Evolutionary conservation across 2,888 invertebrate genomes (phyloP).

Genomic region (Maniola hyperantus): DNA sequence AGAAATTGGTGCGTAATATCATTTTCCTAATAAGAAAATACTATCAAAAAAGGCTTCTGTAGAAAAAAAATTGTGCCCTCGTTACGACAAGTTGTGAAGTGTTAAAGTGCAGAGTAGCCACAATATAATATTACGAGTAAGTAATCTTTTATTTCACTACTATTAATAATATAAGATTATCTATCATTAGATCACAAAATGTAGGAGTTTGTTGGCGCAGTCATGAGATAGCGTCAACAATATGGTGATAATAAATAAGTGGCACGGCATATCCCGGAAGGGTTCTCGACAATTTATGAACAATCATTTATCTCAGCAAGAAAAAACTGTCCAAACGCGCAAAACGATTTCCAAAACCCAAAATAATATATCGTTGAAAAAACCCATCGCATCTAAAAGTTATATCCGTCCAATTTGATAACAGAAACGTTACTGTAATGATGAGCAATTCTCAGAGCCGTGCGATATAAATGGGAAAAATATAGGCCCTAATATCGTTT

Average conservation of each 20-base stretch:
- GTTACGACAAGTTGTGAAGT: background rate
- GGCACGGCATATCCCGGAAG: background rate
- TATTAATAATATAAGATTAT: no score
- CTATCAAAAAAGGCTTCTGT: background rate
- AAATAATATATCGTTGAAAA: constrained; percentile 35
- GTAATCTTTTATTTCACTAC: no score
- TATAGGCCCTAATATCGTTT: constrained; percentile 32
- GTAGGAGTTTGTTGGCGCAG: no score
- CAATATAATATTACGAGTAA: no score
- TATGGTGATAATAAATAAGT: background rate
- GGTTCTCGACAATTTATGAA: constrained; percentile 14
- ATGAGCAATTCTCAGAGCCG: constrained; percentile 37
- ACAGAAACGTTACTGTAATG: constrained; percentile 37
- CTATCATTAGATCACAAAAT: no score
- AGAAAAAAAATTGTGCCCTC: background rate
- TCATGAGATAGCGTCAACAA: no score
- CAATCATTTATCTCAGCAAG: constrained; percentile 18
- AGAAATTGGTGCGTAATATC: background rate
- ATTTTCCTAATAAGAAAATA: constrained; percentile 5
- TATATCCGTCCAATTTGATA: constrained; percentile 39
- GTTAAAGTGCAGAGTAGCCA: no score
- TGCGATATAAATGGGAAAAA: constrained; percentile 37
- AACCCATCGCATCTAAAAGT: constrained; percentile 36
- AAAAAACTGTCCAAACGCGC: constrained; percentile 23
- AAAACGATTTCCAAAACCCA: constrained; percentile 23